A percentile compares a stretch with the other conserved stretches of the same genome.
These are phyloP conservation scores for Cuculus canorus DNA, from an alignment of 2,797 vertebrate genomes.

Conservation along the genomic window DNA sequence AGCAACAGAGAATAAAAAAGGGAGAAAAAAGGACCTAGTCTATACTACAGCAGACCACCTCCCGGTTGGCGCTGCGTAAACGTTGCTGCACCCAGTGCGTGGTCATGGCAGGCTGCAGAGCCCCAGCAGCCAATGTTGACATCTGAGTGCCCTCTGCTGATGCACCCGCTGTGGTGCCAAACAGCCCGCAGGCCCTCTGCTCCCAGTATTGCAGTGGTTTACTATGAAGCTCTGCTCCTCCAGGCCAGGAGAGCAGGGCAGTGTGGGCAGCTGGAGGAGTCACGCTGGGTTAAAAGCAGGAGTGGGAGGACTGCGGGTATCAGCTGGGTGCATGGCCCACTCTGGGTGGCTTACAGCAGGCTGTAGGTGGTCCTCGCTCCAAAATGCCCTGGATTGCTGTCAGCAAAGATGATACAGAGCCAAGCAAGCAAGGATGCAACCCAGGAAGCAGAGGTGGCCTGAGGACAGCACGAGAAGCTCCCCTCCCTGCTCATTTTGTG, in stretches of 20 bases:
- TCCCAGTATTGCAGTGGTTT: background rate
- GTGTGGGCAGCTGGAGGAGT: background rate
- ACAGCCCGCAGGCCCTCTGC: background rate
- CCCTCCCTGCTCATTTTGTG: background rate
- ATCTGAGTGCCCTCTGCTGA: constrained; percentile 54
- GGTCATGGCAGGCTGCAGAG: background rate
- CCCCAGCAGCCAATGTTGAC: background rate
- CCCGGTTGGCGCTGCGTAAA: fast-evolving
- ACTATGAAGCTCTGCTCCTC: background rate
- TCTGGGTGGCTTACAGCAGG: background rate
- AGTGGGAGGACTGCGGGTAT: background rate
- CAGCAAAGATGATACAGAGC: background rate
- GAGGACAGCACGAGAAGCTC: background rate
- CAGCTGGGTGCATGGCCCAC: background rate
- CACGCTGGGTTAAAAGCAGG: background rate
- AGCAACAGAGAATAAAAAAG: fast-evolving
- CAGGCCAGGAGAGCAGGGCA: background rate
- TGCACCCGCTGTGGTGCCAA: background rate
- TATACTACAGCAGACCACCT: background rate
- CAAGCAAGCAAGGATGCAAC: background rate
- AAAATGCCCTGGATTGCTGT: fast-evolving
- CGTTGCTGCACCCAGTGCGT: background rate
- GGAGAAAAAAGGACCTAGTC: background rate
- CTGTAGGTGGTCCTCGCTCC: background rate
- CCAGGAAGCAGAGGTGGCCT: background rate